phyloP scores from a whole-genome alignment of 1,140 invertebrate species.

The Drosophila sulfurigaster region DNA sequence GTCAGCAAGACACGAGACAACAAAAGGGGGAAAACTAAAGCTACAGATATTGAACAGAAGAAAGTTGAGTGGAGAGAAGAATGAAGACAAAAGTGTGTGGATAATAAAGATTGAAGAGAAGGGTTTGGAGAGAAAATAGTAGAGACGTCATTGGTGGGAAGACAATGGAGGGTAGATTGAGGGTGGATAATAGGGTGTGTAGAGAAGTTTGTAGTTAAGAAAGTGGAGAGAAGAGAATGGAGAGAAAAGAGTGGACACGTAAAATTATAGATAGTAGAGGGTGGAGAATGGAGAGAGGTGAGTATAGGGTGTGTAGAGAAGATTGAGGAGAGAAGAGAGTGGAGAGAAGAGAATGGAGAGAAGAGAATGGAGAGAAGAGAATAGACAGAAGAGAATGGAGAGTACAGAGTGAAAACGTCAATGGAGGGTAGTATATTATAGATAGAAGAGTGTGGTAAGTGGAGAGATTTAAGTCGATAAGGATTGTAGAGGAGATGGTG shows the following conservation, averaged over 20 bases:
- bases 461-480: not conserved
- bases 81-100: not conserved
- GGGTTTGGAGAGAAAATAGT: too few species aligned
- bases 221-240: not conserved
- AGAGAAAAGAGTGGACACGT: not conserved
- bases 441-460: not conserved
- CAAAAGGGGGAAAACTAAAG: too few species aligned
- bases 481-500: not conserved
- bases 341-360: not conserved
- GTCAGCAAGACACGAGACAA: not conserved
- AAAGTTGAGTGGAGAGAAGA: not conserved
- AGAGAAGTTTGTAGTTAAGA: not conserved
- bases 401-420: not conserved
- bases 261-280: too few species aligned
- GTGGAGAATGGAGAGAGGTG: not conserved
- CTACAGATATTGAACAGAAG: too few species aligned
- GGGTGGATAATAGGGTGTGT: not conserved
- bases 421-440: not conserved
- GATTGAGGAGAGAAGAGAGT: not conserved
- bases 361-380: not conserved
- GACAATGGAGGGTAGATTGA: not conserved
- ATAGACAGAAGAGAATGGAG: not conserved
- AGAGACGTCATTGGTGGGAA: not conserved
- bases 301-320: too few species aligned
- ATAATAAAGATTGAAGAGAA: too few species aligned